A percentile compares a stretch with the other conserved stretches of the same genome.
Conservation (phyloP, 2,797 vertebrate species). For the Botia almorhae region DNA sequence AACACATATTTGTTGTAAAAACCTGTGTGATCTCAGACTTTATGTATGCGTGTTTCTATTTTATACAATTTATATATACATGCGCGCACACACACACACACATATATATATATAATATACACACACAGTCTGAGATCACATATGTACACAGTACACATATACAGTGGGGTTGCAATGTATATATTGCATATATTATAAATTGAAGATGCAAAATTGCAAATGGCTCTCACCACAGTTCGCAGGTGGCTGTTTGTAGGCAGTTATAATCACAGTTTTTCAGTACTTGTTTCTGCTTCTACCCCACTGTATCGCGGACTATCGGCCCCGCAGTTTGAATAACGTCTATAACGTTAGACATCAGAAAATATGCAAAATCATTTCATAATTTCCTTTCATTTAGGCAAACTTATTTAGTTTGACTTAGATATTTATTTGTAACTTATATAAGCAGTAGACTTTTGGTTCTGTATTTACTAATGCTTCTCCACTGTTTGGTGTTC, state of each 20-base stretch:
- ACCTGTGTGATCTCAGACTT: too few species aligned
- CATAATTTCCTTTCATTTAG: not conserved
- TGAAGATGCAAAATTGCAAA: too few species aligned
- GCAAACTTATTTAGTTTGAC: not conserved
- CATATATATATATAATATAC: too few species aligned
- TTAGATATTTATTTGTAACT: too few species aligned
- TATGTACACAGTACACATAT: too few species aligned
- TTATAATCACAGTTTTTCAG: conserved; percentile 84
- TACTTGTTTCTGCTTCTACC: conserved; percentile 73
- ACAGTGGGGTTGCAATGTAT: too few species aligned
- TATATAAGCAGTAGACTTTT: not conserved
- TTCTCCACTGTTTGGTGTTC: conserved; percentile 18
- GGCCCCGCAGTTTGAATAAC: conserved; percentile 92
- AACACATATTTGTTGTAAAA: too few species aligned
- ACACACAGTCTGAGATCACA: too few species aligned
- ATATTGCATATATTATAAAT: too few species aligned
- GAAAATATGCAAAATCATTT: conserved; percentile 12
- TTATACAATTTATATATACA: too few species aligned
- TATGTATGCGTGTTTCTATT: too few species aligned
- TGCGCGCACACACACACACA: too few species aligned
- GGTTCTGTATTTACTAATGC: not conserved
- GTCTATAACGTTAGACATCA: conserved; percentile 69
- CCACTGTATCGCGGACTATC: conserved; percentile 78
- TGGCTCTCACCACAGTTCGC: conserved; percentile 82
- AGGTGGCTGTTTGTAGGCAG: conserved; percentile 78